Base-by-base conservation (phyloP, 2,113 vertebrate genomes). In the Pseudopodoces humilis region DNA sequence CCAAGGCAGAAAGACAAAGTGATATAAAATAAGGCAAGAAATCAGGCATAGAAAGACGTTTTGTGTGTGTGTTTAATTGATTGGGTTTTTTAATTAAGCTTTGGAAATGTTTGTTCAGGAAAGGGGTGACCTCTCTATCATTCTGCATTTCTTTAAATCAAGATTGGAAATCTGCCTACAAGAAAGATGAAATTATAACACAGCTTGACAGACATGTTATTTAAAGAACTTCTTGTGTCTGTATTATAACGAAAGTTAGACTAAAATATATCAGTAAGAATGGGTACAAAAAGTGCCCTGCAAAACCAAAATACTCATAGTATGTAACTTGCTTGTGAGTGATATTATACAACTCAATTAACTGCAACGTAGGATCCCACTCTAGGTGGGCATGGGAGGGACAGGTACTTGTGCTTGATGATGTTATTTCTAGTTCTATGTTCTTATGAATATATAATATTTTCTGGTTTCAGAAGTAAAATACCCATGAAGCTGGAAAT, bases 41-140 rank as follows among this genome's bases (percentile, higher is more conserved):
- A 92, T 79, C 22, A 84, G n/a, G 16, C 10, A 17, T 37, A 15
- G 1, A 17, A 22, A 10, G 9, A 3, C 0, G 1, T 3, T 28
- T 22, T 55, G 47, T 31, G 35, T 43, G 16, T 63, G 31, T 56
- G 13, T 52, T 69, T 90, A 69, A 1, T 41, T 69, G 6, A 7
- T 35, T 85, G 7, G 1, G 0, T 46, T 93, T 86, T 67, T 5
- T 43, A 74, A 63, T 55, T 86, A 60, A 75, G 30, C 3, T 88
- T 63, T 60, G 15, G 8, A 80, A 80, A 56, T 49, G 9, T 53
- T 92, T 92, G 28, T 52, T 81, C 8, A 60, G 46, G 35, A 50
- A 90, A 59, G 8, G 8, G 2, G 1, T 27, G n/a, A 83, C 10
- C 22, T 67, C 25, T 80, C 14, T 58, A 33, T 67, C 16, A 11